Evolutionary conservation across 30 jellyfish, hydroid and myxozoan genomes (phyloP), one percentile per base, ranked within the genome.

Genomic region (Chrysaora quinquecirrha): DNA sequence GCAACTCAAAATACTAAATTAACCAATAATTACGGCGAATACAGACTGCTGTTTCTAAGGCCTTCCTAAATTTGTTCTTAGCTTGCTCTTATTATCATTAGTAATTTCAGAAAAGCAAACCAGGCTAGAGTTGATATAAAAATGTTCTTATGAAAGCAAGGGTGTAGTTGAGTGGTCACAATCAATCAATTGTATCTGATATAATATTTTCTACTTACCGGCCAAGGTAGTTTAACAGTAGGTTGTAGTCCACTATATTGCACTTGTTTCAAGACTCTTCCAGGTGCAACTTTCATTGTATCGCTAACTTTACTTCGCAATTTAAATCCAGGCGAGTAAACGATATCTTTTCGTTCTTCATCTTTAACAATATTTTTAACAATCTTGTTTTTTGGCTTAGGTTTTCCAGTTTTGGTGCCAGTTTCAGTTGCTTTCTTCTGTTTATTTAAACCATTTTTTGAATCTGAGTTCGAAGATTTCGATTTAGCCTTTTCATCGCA

Each of bases 171-270:
- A n/a, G n/a, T n/a, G n/a, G n/a, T n/a, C n/a, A n/a, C n/a, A n/a
- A n/a, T n/a, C n/a, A n/a, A n/a, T n/a, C n/a, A n/a, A n/a, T n/a
- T n/a, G n/a, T n/a, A n/a, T n/a, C n/a, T n/a, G n/a, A n/a, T n/a
- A n/a, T n/a, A n/a, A n/a, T n/a, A n/a, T n/a, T n/a, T n/a, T n/a
- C n/a, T n/a, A n/a, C 86, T 30, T 68, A 85, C 96, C 27, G 98
- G 96, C 98, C 98, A 91, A 6, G 98, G 98, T 1, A 91, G 83
- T 46, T 86, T 91, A 24, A 91, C 88, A 18, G 80, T 72, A 34
- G 94, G 89, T 30, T 91, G 91, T 64, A 81, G 49, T 12, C 98
- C 96, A 75, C 85, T 73, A 65, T 79, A 91, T 34, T 82, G 78
- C 35, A 89, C 87, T 54, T 75, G 69, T 19, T 83, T 90, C 81